A percentile compares a stretch with the other conserved stretches of the same genome.
Evolutionary conservation across 2,113 vertebrate genomes (phyloP).

Genomic region (Nettapus auritus): DNA sequence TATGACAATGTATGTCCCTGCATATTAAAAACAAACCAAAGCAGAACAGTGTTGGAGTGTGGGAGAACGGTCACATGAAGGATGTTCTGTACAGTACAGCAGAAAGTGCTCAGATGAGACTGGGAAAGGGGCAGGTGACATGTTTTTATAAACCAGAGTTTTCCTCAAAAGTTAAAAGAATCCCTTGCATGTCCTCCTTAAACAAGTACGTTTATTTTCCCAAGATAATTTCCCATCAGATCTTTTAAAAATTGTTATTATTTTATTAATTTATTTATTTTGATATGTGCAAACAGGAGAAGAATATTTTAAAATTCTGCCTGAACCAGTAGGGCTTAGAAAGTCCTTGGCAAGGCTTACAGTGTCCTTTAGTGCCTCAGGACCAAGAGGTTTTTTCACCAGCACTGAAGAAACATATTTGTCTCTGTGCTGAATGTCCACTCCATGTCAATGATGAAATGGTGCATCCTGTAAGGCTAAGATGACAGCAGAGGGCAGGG

Average conservation of each 20-base stretch:
- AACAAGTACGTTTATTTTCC: neutral
- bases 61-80: neutral
- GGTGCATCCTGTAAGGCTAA: neutral
- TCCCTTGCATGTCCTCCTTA: neutral
- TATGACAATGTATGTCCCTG: neutral
- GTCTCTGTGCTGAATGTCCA: neutral
- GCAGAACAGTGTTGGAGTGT: neutral
- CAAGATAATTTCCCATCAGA: neutral
- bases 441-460: neutral
- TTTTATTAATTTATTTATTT: neutral
- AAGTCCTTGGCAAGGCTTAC: neutral
- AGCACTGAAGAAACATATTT: neutral
- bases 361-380: neutral
- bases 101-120: neutral
- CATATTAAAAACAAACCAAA: neutral
- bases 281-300: neutral
- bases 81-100: neutral
- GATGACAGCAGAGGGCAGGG: neutral
- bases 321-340: neutral
- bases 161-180: neutral
- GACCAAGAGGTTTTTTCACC: neutral
- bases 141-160: neutral
- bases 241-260: neutral
- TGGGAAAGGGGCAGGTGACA: fast-evolving
- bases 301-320: neutral